A percentile compares a stretch with the other conserved stretches of the same genome.
phyloP scores from a whole-genome alignment of 2,797 vertebrate species.

The Gymnoscopelus braueri region DNA sequence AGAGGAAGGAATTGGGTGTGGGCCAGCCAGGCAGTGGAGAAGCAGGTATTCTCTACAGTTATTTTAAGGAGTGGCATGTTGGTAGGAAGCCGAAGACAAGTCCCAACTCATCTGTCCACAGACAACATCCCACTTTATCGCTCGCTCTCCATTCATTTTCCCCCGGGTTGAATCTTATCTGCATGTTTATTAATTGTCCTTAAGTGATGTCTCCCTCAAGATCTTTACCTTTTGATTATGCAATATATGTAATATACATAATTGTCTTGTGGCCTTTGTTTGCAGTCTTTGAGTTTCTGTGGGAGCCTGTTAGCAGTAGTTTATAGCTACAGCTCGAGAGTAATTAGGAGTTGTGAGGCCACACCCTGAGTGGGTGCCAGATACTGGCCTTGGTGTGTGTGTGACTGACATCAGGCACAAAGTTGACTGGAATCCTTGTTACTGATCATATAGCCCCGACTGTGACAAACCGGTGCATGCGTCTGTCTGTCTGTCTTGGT shows the following conservation, averaged over 20 bases:
- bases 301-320: neutral
- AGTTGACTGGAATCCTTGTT: slow-evolving; percentile 39
- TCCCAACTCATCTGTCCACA: slow-evolving; percentile 67
- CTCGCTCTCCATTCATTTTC: neutral
- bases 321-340: slow-evolving; percentile 19
- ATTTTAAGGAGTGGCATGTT: slow-evolving; percentile 79
- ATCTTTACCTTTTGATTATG: neutral
- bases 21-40: slow-evolving; percentile 2
- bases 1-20: slow-evolving; percentile 7
- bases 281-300: slow-evolving; percentile 14
- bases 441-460: neutral
- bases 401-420: slow-evolving; percentile 5
- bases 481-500: neutral
- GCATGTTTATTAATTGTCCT: too few relatives aligned
- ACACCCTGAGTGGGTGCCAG: slow-evolving; percentile 62
- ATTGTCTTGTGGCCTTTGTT: neutral
- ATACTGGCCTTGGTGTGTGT: slow-evolving; percentile 20
- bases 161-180: neutral
- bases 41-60: slow-evolving; percentile 65
- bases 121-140: slow-evolving; percentile 22
- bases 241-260: neutral
- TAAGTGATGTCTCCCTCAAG: neutral
- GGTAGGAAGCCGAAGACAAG: slow-evolving; percentile 62
- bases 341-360: slow-evolving; percentile 59
- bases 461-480: neutral